A percentile compares a stretch with the other conserved stretches of the same genome.
Conservation (phyloP, 2,797 vertebrate species). For the Tarsius wallacei region DNA sequence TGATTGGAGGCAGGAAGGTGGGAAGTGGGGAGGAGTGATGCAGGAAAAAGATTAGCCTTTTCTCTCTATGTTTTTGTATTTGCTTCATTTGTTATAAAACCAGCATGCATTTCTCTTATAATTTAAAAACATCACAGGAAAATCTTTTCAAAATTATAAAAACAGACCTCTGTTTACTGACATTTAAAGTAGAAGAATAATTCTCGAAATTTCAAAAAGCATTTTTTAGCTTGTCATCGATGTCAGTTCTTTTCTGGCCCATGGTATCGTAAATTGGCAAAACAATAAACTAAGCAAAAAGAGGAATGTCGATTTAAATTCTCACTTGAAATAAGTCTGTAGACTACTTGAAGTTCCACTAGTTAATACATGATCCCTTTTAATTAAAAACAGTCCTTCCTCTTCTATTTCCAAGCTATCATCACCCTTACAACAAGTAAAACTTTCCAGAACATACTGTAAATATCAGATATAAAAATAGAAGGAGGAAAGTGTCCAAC, state of each 20-base stretch:
- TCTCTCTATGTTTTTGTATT: not conserved
- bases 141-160: not conserved
- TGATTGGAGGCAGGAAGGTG: not conserved
- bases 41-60: not conserved
- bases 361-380: not conserved
- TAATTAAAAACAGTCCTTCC: not conserved
- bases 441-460: not conserved
- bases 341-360: rapidly evolving
- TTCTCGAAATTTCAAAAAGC: not conserved
- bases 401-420: not conserved
- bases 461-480: not conserved
- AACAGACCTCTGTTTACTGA: not conserved
- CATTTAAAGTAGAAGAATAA: not conserved
- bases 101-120: conserved; percentile 10
- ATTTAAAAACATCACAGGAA: conserved; percentile 44
- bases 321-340: not conserved
- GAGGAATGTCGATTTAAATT: not conserved
- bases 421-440: not conserved
- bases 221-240: not conserved
- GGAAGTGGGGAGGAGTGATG: not conserved
- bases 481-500: not conserved
- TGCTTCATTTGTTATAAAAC: conserved; percentile 25
- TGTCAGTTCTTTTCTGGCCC: not conserved
- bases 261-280: not conserved
- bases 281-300: not conserved